Evolutionary conservation across 2,113 vertebrate genomes (phyloP).

Genomic region (Zapus hudsonius): DNA sequence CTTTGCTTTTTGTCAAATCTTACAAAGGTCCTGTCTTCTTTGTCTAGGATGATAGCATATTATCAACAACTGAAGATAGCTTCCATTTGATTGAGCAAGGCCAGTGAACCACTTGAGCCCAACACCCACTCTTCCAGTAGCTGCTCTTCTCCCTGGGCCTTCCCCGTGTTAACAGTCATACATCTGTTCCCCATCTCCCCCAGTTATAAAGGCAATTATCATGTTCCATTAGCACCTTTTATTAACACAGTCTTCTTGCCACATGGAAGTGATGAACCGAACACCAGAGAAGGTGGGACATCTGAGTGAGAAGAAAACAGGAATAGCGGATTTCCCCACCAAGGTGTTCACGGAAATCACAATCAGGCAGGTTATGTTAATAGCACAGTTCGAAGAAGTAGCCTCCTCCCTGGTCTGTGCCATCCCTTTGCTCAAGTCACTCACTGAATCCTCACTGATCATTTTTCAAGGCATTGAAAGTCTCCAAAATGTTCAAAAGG

Average conservation of each 20-base stretch:
- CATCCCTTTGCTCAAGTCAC: not conserved
- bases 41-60: not conserved
- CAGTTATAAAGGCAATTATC: slow-evolving; percentile 56
- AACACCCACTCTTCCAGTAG: not conserved
- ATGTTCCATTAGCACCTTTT: slow-evolving; percentile 62
- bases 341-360: not conserved
- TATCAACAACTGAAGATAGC: not conserved
- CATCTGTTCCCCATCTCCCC: slow-evolving; percentile 48
- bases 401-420: not conserved
- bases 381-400: not conserved
- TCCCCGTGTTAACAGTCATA: not conserved
- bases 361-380: not conserved
- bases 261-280: slow-evolving; percentile 41
- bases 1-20: not conserved
- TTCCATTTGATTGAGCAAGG: not conserved
- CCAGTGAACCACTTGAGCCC: not conserved
- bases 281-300: slow-evolving; percentile 40
- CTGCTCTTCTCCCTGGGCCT: not conserved
- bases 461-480: not conserved
- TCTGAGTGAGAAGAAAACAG: slow-evolving; percentile 29
- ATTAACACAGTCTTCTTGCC: slow-evolving; percentile 50
- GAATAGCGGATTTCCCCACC: not conserved
- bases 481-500: not conserved
- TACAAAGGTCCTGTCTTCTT: not conserved
- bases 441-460: not conserved